Conservation (phyloP, 2,888 invertebrate species). For the Deladenus siricidicola region DNA sequence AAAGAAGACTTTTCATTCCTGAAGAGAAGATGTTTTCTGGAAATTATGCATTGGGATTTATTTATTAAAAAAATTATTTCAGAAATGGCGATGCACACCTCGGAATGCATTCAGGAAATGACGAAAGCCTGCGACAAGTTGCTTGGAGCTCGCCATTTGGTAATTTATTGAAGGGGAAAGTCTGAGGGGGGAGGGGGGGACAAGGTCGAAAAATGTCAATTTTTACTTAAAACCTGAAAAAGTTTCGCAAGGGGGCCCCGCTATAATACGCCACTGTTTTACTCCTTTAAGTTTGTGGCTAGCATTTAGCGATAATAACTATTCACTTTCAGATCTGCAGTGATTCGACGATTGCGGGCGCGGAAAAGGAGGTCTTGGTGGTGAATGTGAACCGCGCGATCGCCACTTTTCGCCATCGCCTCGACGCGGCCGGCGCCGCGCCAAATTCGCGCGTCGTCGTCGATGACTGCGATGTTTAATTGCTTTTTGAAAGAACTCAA, state of each 20-base stretch:
- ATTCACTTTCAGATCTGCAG: constrained; percentile 8
- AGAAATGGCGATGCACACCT: constrained; percentile 33
- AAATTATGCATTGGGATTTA: neutral
- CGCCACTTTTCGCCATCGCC: constrained; percentile 4
- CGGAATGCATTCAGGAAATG: constrained; percentile 32
- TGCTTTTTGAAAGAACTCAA: too few relatives aligned
- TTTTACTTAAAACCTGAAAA: neutral
- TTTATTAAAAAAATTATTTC: constrained; percentile 8
- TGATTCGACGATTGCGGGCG: constrained; percentile 6
- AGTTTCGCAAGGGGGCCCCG: neutral
- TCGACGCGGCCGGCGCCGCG: constrained; percentile 1
- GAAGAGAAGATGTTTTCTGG: neutral
- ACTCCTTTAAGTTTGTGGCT: too few relatives aligned
- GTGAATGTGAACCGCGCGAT: constrained; percentile 8
- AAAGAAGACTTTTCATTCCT: neutral
- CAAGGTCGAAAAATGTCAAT: too few relatives aligned
- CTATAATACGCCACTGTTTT: too few relatives aligned
- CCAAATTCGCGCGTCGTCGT: too few relatives aligned
- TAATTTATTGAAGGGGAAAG: too few relatives aligned
- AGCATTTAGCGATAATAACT: too few relatives aligned
- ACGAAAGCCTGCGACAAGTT: constrained; percentile 29
- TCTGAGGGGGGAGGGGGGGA: neutral
- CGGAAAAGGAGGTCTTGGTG: constrained; percentile 3
- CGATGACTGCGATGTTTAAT: too few relatives aligned
- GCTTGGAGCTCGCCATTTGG: constrained; percentile 29